Percentiles rank a stretch among this genome's conserved stretches.
Conservation (phyloP, 1,140 invertebrate species). For the Philopotamus ludificatus region DNA sequence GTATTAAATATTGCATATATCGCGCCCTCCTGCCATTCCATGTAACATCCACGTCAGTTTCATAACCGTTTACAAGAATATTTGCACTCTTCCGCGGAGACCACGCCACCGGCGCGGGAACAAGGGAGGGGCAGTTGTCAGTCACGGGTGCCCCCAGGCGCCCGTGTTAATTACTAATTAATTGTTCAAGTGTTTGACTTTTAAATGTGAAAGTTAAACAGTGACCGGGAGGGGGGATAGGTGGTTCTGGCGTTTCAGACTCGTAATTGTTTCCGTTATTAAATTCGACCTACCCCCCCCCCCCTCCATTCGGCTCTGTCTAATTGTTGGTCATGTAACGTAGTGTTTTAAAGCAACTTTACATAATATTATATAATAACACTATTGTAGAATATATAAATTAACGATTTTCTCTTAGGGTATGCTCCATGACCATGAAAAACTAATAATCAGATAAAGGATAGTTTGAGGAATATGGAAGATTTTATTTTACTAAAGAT, state of each 20-base stretch:
- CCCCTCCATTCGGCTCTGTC: background rate
- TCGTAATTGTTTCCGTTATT: conserved; percentile 42
- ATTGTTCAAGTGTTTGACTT: conserved; percentile 42
- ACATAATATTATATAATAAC: no score
- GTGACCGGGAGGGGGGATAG: conserved; percentile 9
- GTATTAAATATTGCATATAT: no score
- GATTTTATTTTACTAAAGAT: no score
- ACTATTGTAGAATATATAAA: no score
- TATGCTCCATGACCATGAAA: no score
- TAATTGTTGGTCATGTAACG: no score
- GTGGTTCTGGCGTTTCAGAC: conserved; percentile 13
- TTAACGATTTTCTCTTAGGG: no score
- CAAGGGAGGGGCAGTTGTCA: conserved; percentile 15
- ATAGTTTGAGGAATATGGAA: no score
- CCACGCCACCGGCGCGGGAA: background rate
- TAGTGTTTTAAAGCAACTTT: no score
- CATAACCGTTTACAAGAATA: conserved; percentile 13
- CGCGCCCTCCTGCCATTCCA: no score
- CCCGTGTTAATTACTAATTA: conserved; percentile 43
- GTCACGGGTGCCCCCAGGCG: conserved; percentile 29
- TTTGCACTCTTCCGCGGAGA: background rate
- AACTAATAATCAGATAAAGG: no score
- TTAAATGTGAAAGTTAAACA: conserved; percentile 42
- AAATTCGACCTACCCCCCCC: conserved; percentile 31
- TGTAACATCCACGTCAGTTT: background rate